Evolutionary conservation across 2,888 invertebrate genomes (phyloP).

Genomic region (Diogma glabrata): DNA sequence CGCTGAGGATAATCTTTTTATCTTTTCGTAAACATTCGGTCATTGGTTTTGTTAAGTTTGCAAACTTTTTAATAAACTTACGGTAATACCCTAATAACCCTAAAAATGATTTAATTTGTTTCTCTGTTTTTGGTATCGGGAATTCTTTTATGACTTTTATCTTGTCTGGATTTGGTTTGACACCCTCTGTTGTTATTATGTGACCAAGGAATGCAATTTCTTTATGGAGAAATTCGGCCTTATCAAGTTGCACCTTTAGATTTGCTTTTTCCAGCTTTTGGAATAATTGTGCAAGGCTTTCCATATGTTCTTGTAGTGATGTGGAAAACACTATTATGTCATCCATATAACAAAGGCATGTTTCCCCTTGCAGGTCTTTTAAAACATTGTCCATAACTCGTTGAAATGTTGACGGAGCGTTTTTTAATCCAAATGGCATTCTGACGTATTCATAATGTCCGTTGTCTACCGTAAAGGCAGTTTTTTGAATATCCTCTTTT

Average conservation of each 20-base stretch:
- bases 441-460: slow-evolving; percentile 19
- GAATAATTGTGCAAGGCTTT: too few species aligned
- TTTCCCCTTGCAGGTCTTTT: too few species aligned
- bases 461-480: slow-evolving; percentile 18
- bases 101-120: slow-evolving; percentile 23
- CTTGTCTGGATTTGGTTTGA: slow-evolving; percentile 27
- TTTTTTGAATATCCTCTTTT: slow-evolving; percentile 17
- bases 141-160: slow-evolving; percentile 22
- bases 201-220: slow-evolving; percentile 26
- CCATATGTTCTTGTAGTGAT: too few species aligned
- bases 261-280: slow-evolving; percentile 12
- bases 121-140: slow-evolving; percentile 21
- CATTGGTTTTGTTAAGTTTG: slow-evolving; percentile 16
- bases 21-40: slow-evolving; percentile 14
- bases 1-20: slow-evolving; percentile 5
- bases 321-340: too few species aligned
- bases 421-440: too few species aligned
- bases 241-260: slow-evolving; percentile 23
- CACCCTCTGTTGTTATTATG: slow-evolving; percentile 25
- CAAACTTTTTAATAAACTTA: slow-evolving; percentile 16
- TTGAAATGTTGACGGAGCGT: too few species aligned
- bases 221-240: slow-evolving; percentile 22
- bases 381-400: too few species aligned
- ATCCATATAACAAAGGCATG: too few species aligned
- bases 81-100: slow-evolving; percentile 19